Evolutionary conservation across 2,797 vertebrate species (phyloP).

Genomic region (Cryptoprocta ferox): DNA sequence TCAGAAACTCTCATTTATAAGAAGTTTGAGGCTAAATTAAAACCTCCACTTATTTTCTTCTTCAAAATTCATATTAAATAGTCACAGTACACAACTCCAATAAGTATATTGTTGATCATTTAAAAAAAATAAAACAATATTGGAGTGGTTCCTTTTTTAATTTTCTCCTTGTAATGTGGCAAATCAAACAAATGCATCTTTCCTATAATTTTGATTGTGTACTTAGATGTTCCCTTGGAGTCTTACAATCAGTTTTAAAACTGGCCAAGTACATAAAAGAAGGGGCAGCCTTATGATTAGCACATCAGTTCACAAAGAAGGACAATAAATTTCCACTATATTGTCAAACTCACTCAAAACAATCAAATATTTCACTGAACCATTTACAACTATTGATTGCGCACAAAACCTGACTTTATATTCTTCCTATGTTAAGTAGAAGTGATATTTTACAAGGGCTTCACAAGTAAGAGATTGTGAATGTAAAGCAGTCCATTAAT

Average conservation of each 20-base stretch:
- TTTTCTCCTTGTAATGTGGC: background rate
- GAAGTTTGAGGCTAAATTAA: constrained; percentile 29
- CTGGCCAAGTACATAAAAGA: constrained; percentile 63
- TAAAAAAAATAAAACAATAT: constrained; percentile 4
- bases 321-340: constrained; percentile 77
- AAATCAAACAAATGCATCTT: constrained; percentile 57
- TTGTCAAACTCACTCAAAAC: constrained; percentile 74
- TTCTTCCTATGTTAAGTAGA: constrained; percentile 77
- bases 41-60: background rate
- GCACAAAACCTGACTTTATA: constrained; percentile 75
- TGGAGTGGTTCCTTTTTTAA: background rate
- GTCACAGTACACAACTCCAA: background rate
- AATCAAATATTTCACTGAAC: constrained; percentile 69
- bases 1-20: constrained; percentile 30
- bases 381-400: constrained; percentile 77
- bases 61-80: constrained; percentile 28
- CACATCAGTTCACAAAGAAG: constrained; percentile 68
- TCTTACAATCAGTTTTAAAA: constrained; percentile 64
- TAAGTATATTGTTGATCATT: background rate
- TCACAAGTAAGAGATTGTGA: constrained; percentile 76
- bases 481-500: constrained; percentile 86
- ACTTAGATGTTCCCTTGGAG: constrained; percentile 49
- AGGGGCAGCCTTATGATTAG: constrained; percentile 52
- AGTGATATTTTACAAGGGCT: constrained; percentile 75
- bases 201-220: constrained; percentile 46